Evolutionary conservation across 2,888 invertebrate species (phyloP).

Genomic region (Noctuana brunneofusca): DNA sequence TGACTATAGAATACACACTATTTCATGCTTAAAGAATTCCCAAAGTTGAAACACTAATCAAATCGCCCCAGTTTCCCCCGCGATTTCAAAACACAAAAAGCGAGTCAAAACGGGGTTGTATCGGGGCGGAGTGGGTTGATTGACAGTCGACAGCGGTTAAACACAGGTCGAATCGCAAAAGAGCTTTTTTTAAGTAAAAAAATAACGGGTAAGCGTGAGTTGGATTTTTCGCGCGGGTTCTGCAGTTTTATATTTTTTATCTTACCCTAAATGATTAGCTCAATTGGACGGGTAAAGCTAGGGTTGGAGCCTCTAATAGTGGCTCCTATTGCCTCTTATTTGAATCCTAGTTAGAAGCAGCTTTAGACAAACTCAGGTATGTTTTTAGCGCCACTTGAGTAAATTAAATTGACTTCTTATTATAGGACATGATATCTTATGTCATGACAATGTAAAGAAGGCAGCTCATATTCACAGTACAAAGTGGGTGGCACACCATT

Average conservation of each 20-base stretch:
- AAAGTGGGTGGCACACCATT: too few species aligned
- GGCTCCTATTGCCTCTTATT: too few species aligned
- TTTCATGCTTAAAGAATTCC: background rate
- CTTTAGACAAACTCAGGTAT: too few species aligned
- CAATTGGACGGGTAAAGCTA: too few species aligned
- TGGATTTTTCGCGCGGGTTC: conserved; percentile 48
- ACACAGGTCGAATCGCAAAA: conserved; percentile 79
- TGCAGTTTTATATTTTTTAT: conserved; percentile 41
- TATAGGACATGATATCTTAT: too few species aligned
- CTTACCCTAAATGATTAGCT: too few species aligned
- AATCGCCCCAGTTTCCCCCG: conserved; percentile 22
- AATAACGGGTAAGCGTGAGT: conserved; percentile 35
- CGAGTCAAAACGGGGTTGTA: conserved; percentile 23
- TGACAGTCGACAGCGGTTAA: conserved; percentile 79
- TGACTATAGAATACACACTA: background rate
- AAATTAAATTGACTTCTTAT: too few species aligned
- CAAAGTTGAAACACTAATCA: conserved; percentile 8
- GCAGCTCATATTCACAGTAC: too few species aligned
- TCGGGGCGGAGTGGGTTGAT: conserved; percentile 62
- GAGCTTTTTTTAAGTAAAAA: conserved; percentile 50
- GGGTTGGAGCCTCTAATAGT: too few species aligned
- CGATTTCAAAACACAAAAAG: conserved; percentile 9
- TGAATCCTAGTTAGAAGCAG: too few species aligned
- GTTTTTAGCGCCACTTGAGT: too few species aligned
- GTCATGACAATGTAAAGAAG: too few species aligned